Evolutionary conservation across 2,888 invertebrate genomes (phyloP).

Genomic region (Catocala nupta): DNA sequence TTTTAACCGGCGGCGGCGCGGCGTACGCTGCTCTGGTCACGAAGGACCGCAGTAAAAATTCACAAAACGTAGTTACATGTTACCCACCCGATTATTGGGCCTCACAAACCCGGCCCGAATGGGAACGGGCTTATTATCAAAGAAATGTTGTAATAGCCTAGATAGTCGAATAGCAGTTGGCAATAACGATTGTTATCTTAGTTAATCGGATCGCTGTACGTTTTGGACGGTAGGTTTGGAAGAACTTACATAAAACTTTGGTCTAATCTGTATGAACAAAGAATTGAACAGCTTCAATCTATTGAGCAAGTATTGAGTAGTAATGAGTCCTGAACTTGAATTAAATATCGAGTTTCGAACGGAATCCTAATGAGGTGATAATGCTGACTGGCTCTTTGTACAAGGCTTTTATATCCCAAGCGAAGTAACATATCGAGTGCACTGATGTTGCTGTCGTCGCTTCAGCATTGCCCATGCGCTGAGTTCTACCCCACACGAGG

Average conservation of each 20-base stretch:
- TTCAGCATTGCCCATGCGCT: too few species aligned
- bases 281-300: too few species aligned
- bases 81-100: constrained; percentile 67
- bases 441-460: too few species aligned
- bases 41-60: constrained; percentile 71
- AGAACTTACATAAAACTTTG: neutral
- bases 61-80: constrained; percentile 70
- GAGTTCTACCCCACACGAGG: too few species aligned
- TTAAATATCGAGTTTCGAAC: too few species aligned
- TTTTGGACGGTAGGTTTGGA: constrained; percentile 8
- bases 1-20: constrained; percentile 19
- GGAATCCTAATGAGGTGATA: too few species aligned
- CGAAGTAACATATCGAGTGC: too few species aligned
- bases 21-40: constrained; percentile 32
- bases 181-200: constrained; percentile 43
- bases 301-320: too few species aligned
- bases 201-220: constrained; percentile 30
- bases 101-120: constrained; percentile 61
- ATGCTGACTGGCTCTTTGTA: too few species aligned
- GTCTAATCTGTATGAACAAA: too few species aligned
- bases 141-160: constrained; percentile 41
- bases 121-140: constrained; percentile 62
- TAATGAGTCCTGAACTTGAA: too few species aligned
- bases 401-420: too few species aligned
- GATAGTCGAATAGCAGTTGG: constrained; percentile 33